Evolutionary conservation across 92 coral and sea anemone genomes (phyloP).

Genomic region (Palythoa grandiflora): DNA sequence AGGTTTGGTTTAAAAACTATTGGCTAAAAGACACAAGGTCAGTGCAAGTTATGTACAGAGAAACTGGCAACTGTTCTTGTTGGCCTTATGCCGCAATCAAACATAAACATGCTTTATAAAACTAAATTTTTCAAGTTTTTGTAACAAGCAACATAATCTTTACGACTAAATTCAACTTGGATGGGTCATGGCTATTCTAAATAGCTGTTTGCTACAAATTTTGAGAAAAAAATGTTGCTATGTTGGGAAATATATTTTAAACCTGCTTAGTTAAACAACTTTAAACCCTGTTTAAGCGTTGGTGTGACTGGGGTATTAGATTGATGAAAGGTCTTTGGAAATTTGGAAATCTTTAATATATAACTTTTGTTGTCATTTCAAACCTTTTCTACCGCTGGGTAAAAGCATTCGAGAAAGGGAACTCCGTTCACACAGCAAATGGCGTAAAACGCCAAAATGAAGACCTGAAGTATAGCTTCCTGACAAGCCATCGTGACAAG

Average conservation of each 20-base stretch:
- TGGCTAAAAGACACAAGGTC: background rate
- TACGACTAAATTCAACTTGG: too few species aligned
- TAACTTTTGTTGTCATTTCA: background rate
- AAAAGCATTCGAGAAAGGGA: constrained; percentile 41
- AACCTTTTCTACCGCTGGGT: constrained; percentile 55
- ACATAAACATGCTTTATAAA: too few species aligned
- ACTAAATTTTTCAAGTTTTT: too few species aligned
- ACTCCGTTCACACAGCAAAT: constrained; percentile 55
- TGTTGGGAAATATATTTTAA: too few species aligned
- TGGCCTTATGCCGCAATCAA: background rate
- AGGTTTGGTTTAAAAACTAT: background rate
- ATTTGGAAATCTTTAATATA: background rate
- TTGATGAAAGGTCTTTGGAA: background rate
- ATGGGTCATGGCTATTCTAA: too few species aligned
- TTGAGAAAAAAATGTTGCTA: too few species aligned
- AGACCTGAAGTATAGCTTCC: constrained; percentile 60
- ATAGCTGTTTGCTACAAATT: too few species aligned
- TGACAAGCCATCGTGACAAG: constrained; percentile 65
- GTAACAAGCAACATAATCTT: too few species aligned
- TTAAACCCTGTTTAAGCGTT: too few species aligned
- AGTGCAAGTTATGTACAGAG: background rate
- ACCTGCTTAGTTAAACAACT: too few species aligned
- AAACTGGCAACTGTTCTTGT: background rate
- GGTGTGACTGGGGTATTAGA: too few species aligned
- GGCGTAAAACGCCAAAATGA: constrained; percentile 63